Conservation (phyloP, 2,113 vertebrate species). For the Circaetus cinerascens region DNA sequence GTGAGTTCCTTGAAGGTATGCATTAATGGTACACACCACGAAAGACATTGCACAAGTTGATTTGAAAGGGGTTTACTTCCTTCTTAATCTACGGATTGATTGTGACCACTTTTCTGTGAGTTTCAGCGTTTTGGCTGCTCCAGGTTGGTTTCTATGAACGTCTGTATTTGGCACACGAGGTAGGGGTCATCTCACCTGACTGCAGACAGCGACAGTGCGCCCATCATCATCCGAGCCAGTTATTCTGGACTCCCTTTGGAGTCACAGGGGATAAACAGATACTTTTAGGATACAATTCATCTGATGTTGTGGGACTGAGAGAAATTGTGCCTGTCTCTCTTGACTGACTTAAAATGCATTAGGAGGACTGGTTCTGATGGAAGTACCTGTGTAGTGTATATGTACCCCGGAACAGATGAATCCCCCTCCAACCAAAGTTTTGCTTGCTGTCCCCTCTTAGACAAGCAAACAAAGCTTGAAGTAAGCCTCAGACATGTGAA, state of each 20-base stretch:
- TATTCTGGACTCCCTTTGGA: not conserved
- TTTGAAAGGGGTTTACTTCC: not conserved
- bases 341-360: not conserved
- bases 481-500: not conserved
- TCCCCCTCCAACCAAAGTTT: not conserved
- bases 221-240: not conserved
- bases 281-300: not conserved
- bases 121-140: not conserved
- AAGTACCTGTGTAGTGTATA: not conserved
- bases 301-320: not conserved
- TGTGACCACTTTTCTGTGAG: not conserved
- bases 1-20: not conserved
- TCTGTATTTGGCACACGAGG: not conserved
- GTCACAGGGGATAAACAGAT: not conserved
- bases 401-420: not conserved
- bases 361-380: not conserved
- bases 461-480: not conserved
- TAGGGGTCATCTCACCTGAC: not conserved
- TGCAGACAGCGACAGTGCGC: not conserved
- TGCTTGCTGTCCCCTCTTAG: not conserved
- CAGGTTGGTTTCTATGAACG: not conserved
- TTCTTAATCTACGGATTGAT: not conserved
- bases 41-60: not conserved
- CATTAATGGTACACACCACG: not conserved
- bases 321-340: not conserved